phyloP scores from a whole-genome alignment of 2,888 invertebrate species.

The Drosophila putrida region DNA sequence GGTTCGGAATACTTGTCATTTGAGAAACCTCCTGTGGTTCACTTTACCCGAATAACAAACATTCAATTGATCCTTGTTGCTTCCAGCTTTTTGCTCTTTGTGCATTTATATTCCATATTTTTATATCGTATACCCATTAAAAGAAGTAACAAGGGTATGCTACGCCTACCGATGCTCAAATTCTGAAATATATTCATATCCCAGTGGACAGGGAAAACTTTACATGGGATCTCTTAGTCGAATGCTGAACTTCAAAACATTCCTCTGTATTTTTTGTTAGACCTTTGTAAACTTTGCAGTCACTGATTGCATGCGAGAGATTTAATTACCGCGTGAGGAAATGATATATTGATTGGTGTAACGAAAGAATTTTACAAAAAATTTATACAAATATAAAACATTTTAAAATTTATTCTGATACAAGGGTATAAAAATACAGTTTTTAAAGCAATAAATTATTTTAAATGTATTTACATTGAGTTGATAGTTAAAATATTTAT shows the following conservation, averaged over 20 bases:
- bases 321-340: slow-evolving; percentile 64
- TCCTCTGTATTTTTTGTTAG: background rate
- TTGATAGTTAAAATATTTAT: background rate
- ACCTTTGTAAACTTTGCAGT: background rate
- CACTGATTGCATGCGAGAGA: slow-evolving; percentile 31
- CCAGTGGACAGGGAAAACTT: too few species aligned
- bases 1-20: background rate
- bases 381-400: slow-evolving; percentile 3
- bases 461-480: background rate
- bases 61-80: slow-evolving; percentile 16
- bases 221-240: background rate
- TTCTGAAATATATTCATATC: background rate
- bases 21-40: background rate
- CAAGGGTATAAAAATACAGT: slow-evolving; percentile 1
- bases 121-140: background rate
- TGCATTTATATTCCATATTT: slow-evolving; percentile 8
- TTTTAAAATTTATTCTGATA: background rate
- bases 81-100: slow-evolving; percentile 35
- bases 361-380: slow-evolving; percentile 8
- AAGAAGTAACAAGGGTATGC: background rate
- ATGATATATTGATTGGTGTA: slow-evolving; percentile 66
- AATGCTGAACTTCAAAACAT: background rate
- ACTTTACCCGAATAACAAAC: slow-evolving; percentile 1
- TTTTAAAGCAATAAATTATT: background rate
- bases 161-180: too few species aligned